Evolutionary conservation across 2,797 vertebrate genomes (phyloP), one percentile per base, ranked within the genome.

Genomic region (Myotis myotis): DNA sequence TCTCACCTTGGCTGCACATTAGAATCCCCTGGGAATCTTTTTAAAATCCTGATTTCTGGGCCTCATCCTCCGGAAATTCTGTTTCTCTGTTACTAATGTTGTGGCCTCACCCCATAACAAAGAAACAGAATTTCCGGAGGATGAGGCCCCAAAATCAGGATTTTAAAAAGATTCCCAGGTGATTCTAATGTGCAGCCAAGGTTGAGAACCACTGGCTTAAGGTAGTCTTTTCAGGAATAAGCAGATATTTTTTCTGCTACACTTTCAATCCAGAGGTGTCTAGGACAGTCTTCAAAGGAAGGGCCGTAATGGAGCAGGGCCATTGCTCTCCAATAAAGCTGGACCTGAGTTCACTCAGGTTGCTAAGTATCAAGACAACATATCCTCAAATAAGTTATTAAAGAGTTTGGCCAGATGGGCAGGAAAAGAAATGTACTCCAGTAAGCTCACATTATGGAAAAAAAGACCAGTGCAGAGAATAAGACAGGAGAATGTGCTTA

Each of bases 151-250:
- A 44, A 44, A 44, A 44, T 44, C 44, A 44, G 44, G 44, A 44
- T 44, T 44, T 44, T 44, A 44, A 44, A 44, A 44, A 44, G 44
- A 44, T 44, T 44, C 44, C 44, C 44, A 44, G 44, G 44, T 44
- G 44, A 44, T 44, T 44, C 44, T 44, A 44, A 44, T 11, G 44
- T 11, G 10, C 10, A 44, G 44, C 44, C 44, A 44, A 44, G 44
- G 44, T 44, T 44, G 44, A 44, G 44, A 44, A 44, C 44, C 44
- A 44, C 44, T 44, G 44, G 75, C 33, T 68, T 79, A 84, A 38
- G 38, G 19, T 74, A 55, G 47, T 80, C 55, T 81, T 86, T 92
- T 38, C 72, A 84, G 79, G 64, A 79, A 94, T 64, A 84, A 84
- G 70, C 0, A 80, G 70, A 44, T 87, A 33, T 71, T 36, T 47